Evolutionary conservation across 1,140 invertebrate genomes (phyloP), one percentile per base, ranked within the genome.

Genomic region (Cydia strobilella): DNA sequence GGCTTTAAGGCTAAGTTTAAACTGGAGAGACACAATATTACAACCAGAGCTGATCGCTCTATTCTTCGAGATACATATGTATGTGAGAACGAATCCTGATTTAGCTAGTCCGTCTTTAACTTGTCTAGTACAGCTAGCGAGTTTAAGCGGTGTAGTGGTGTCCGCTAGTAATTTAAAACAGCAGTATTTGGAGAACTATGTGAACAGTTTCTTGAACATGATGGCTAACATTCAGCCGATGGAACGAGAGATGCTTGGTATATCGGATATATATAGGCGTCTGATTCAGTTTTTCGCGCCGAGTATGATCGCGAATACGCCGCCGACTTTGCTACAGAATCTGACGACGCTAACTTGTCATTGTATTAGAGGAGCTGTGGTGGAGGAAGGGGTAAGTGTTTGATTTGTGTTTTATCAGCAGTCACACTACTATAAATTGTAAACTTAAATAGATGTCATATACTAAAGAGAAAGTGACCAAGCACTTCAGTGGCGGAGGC

Each of bases 51-150:
- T 98, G 10, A 86, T 97, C 72, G 94, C 96, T 54, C 85, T 98
- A 42, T 97, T 98, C 90, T 98, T 98, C 86, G 95, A 96, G 92
- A 93, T 98, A 72, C 97, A 98, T 89, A 96, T 96, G 94, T 96
- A 97, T 94, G 95, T 97, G 10, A 93, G 97, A 54, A 94, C 95
- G 35, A 95, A 96, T 84, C 95, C 95, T 12, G 95, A 96, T 59
- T 92, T 98, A 78, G 94, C 95, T 48, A 96, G 96, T 89, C 95
- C 96, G 79, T 96, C 96, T 10, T 87, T 97, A 20, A 96, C 94
- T 74, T 98, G 97, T 92, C 92, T 98, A 25, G 95, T 96, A 12
- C 97, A 98, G 86, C 92, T 98, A 45, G 91, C 91, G 9, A 94
- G 91, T 80, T 89, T 98, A n/a, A 96, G 95, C 93, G 97, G 97